These are phyloP conservation scores for Trogon surrucura DNA, from an alignment of 2,113 vertebrate genomes.

Conservation along the genomic window DNA sequence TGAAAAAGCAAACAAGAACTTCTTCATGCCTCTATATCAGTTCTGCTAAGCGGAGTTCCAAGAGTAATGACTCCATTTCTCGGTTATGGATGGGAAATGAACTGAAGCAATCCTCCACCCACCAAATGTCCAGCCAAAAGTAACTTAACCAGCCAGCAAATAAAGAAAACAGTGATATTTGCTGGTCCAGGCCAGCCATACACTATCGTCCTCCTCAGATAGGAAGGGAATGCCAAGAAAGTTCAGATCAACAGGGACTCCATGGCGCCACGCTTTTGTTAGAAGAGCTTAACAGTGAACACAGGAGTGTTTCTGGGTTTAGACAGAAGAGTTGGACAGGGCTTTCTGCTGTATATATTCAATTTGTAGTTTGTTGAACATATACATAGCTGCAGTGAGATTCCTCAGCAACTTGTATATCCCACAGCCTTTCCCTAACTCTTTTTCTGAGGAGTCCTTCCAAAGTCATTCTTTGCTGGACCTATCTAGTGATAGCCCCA, in stretches of 20 bases:
- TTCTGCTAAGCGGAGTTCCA: background rate
- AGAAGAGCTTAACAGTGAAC: background rate
- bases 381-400: background rate
- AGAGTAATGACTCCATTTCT: background rate
- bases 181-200: background rate
- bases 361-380: background rate
- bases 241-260: background rate
- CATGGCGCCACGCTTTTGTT: background rate
- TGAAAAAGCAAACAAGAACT: slow-evolving; percentile 39
- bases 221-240: background rate
- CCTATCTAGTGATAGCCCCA: background rate
- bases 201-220: background rate
- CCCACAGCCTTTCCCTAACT: background rate
- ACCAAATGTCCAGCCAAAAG: background rate
- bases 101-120: background rate
- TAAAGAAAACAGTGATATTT: background rate
- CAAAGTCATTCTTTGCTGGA: background rate
- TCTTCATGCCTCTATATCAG: background rate
- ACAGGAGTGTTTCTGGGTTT: background rate
- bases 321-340: background rate
- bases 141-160: background rate
- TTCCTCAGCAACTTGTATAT: background rate
- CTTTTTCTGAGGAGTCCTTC: background rate
- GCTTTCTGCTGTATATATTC: background rate
- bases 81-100: background rate